Evolutionary conservation across 2,888 invertebrate species (phyloP), one percentile per base, ranked within the genome.

Genomic region (Abscondita cerata): DNA sequence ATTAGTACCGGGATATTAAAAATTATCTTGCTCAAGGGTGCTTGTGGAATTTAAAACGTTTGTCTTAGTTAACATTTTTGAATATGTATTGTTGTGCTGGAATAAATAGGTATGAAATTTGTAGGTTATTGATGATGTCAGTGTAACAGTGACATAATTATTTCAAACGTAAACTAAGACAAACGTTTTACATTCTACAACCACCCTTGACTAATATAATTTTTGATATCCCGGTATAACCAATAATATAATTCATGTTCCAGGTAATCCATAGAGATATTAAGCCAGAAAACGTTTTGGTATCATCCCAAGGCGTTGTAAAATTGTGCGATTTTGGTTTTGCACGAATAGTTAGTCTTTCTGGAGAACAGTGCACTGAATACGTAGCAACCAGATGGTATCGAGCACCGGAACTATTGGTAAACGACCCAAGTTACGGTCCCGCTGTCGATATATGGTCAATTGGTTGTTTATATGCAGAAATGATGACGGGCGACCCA

Each of bases 301-400:
- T 95, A 0, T 92, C 92, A 0, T 87, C 87, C 62, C 81, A 85
- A 36, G 93, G 93, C 0, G 88, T 95, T 2, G 90, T 95, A 36
- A 95, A 95, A 81, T 82, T 95, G n/a, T 95, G 95, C 78, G 95
- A 95, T 82, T 91, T 95, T 70, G 95, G 95, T 1, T 95, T 95
- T 75, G 95, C 95, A 0, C 83, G 95, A 33, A 82, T 90, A 0
- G 81, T 91, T 56, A 88, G 89, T 0, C 83, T 85, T 0, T 84
- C 88, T 1, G 90, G 91, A 0, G 93, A 93, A 76, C 88, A 89
- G 0, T 93, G 91, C 81, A 95, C 92, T 58, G 95, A 94, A 80
- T 95, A 95, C 77, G 95, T 95, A 31, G 95, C 95, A 9, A 95
- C 95, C 0, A 81, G 94, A 67, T 94, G 93, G 93, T 95, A 95